Base-by-base conservation (phyloP, 2,797 vertebrate genomes). In the Antennarius maculatus region DNA sequence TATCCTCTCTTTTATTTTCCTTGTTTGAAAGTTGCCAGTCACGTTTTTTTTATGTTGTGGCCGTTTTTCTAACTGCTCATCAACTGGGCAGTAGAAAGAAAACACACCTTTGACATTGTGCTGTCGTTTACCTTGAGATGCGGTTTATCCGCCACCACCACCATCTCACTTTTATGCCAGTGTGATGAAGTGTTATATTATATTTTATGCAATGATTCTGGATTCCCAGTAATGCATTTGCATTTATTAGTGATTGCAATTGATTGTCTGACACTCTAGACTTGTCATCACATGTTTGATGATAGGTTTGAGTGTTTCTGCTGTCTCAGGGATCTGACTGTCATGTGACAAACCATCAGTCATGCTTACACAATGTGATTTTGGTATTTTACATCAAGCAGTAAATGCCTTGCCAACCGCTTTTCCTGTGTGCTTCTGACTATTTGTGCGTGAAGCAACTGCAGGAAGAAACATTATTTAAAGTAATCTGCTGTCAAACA, bases 1-100 rank as follows among this genome's bases (percentile, higher is more conserved):
- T 37, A n/a, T 54, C 34, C 7, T 43, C 50, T 7, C 27, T n/a
- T 18, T 57, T 18, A 10, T 37, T 17, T 11, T 29, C 5, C 31
- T 47, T 48, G 23, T 52, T 66, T n/a, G 2, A 43, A 3, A 54
- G 28, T 60, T 46, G 0, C 12, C 4, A 62, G 13, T 61, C n/a
- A 29, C 60, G 18, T 57, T 48, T 68, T 67, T n/a, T 1, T 9
- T 48, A 65, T 37, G 16, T 10, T 77, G 28, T 39, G 45, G n/a
- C 43, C 50, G 17, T 57, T 80, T 56, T 23, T 62, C 34, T 23
- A 23, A 23, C 23, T 23, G 23, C 23, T 23, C 1, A 23, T 23
- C 23, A 23, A 23, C 23, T 23, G 23, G 23, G 23, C 23, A 23
- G 23, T 23, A 23, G 23, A 23, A 23, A 23, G 23, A 23, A 23